These are phyloP conservation scores for Leucoraja erinaceus DNA, from an alignment of 2,113 vertebrate genomes.

Conservation along the genomic window DNA sequence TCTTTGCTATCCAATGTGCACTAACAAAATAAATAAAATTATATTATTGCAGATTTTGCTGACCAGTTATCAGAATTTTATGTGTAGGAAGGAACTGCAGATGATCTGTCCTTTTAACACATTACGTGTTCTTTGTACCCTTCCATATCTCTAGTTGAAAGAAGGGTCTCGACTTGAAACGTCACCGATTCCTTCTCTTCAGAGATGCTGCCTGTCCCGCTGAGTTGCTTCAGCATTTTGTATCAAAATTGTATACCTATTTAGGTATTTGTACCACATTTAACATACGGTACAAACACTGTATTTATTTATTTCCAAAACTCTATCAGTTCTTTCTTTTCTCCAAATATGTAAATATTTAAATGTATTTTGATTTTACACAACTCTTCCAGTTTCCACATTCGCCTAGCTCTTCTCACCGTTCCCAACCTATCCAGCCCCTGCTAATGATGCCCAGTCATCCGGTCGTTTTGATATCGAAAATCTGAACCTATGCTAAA, in stretches of 20 bases:
- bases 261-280: neutral
- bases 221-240: neutral
- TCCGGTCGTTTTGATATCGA: neutral
- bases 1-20: neutral
- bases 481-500: neutral
- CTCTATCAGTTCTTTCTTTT: neutral
- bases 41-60: too few species aligned
- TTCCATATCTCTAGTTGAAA: too few species aligned
- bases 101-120: too few species aligned
- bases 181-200: too few species aligned
- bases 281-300: neutral
- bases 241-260: neutral
- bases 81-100: too few species aligned
- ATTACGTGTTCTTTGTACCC: too few species aligned
- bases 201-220: too few species aligned
- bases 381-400: neutral
- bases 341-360: neutral
- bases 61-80: neutral
- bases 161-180: too few species aligned
- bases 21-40: neutral
- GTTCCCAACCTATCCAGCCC: neutral
- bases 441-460: neutral
- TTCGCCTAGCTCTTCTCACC: too few species aligned
- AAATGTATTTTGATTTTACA: neutral
- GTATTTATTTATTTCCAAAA: neutral